phyloP scores from a whole-genome alignment of 2,888 invertebrate genomes.

The Coelopa pilipes region DNA sequence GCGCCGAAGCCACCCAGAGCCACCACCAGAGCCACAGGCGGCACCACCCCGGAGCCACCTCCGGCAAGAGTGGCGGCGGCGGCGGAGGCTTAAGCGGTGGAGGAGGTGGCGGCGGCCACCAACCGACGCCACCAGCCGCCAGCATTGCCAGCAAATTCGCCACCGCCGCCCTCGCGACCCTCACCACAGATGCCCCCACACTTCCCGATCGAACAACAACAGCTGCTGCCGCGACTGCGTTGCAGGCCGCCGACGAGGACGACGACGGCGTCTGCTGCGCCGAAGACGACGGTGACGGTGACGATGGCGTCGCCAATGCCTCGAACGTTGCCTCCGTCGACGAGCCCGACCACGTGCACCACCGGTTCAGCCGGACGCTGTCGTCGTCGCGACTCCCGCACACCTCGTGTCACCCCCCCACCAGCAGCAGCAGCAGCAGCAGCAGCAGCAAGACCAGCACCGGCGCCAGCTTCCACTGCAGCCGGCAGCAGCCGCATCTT shows the following conservation, averaged over 20 bases:
- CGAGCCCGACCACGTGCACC: conserved; percentile 59
- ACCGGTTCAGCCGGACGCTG: conserved; percentile 55
- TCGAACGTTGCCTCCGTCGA: conserved; percentile 51
- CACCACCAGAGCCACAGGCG: conserved; percentile 50
- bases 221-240: conserved; percentile 29
- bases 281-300: conserved; percentile 39
- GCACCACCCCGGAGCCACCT: conserved; percentile 37
- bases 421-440: not conserved
- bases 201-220: conserved; percentile 37
- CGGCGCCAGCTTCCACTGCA: conserved; percentile 3
- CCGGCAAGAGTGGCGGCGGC: conserved; percentile 35
- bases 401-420: conserved; percentile 20
- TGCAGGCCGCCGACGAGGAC: conserved; percentile 51
- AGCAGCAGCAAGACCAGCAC: conserved; percentile 37
- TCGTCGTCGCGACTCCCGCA: not conserved
- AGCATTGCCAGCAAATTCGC: conserved; percentile 19
- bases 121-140: conserved; percentile 27
- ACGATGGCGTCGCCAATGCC: conserved; percentile 42
- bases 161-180: conserved; percentile 13
- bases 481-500: conserved; percentile 29
- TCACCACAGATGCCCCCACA: conserved; percentile 15
- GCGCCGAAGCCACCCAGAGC: conserved; percentile 44
- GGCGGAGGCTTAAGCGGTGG: conserved; percentile 28
- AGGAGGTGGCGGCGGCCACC: conserved; percentile 30
- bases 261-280: conserved; percentile 52